phyloP scores from a whole-genome alignment of 1,140 invertebrate genomes.

The Trissolcus basalis region DNA sequence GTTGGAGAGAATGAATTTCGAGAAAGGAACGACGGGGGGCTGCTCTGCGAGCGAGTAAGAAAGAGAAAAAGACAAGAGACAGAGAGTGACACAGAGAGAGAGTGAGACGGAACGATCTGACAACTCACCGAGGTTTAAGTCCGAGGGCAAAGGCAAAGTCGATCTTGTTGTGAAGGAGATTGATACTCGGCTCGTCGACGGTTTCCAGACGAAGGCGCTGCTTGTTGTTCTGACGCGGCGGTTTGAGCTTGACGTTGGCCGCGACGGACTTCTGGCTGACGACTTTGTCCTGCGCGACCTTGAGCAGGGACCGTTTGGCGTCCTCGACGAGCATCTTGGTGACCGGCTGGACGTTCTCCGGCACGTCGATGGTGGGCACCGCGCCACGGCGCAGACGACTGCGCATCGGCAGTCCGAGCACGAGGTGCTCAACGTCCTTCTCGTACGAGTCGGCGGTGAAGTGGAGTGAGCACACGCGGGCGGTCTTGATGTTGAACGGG shows the following conservation, averaged over 20 bases:
- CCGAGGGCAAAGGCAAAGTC: conserved; percentile 67
- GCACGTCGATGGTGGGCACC: conserved; percentile 77
- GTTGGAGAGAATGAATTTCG: too few species aligned
- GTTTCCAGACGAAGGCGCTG: conserved; percentile 18
- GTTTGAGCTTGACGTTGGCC: conserved; percentile 17
- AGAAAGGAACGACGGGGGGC: too few species aligned
- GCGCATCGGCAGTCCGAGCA: conserved; percentile 77
- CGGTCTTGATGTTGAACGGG: conserved; percentile 78
- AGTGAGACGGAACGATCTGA: neutral
- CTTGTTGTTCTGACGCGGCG: conserved; percentile 23
- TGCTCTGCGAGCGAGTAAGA: too few species aligned
- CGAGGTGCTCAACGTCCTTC: conserved; percentile 78
- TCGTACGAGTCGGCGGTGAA: conserved; percentile 78
- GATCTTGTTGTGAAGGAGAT: conserved; percentile 40
- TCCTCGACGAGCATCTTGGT: conserved; percentile 74
- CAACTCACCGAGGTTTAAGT: conserved; percentile 72
- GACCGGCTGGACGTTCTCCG: conserved; percentile 73
- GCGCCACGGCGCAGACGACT: conserved; percentile 77
- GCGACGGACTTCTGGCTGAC: conserved; percentile 45
- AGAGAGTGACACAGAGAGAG: neutral
- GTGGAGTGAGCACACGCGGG: conserved; percentile 78
- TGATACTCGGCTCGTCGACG: conserved; percentile 23
- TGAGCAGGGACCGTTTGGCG: conserved; percentile 71
- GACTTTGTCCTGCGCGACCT: conserved; percentile 69
- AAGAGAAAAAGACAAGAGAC: too few species aligned